phyloP scores from a whole-genome alignment of 1,140 invertebrate species.

The Pomacea maculata region DNA sequence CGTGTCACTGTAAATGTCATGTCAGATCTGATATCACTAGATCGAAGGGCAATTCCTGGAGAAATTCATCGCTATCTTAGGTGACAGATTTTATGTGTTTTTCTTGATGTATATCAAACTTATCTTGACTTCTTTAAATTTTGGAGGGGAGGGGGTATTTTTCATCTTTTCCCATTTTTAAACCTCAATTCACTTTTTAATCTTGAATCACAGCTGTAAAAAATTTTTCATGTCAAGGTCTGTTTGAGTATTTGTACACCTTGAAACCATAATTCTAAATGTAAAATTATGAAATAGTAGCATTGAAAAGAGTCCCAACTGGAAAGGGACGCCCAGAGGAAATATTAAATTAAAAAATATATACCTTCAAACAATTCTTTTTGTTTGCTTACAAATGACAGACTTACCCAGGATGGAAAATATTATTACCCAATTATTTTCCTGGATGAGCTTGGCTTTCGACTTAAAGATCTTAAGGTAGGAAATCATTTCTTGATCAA shows the following conservation, averaged over 20 bases:
- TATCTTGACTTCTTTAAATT: too few relatives aligned
- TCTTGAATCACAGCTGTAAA: too few relatives aligned
- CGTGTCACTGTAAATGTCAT: conserved; percentile 73
- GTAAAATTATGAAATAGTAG: neutral
- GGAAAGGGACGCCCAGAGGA: too few relatives aligned
- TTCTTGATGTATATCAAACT: too few relatives aligned
- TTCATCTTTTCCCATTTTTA: neutral
- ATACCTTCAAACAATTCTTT: neutral
- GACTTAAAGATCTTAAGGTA: conserved; percentile 77
- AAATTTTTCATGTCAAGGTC: too few relatives aligned
- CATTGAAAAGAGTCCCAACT: neutral
- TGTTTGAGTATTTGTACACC: too few relatives aligned
- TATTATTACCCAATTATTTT: conserved; percentile 83
- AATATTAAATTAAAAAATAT: neutral
- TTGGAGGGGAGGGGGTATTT: neutral
- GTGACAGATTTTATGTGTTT: conserved; percentile 26
- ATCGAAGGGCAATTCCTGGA: conserved; percentile 70
- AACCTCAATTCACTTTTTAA: too few relatives aligned
- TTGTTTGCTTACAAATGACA: conserved; percentile 52
- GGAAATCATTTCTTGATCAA: conserved; percentile 1
- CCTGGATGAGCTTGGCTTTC: conserved; percentile 80
- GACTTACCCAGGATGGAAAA: conserved; percentile 70
- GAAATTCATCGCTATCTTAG: conserved; percentile 68
- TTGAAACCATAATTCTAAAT: too few relatives aligned
- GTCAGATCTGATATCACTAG: conserved; percentile 73